Evolutionary conservation across 2,888 invertebrate genomes (phyloP), one percentile per base, ranked within the genome.

Genomic region (Diabrotica balteata): DNA sequence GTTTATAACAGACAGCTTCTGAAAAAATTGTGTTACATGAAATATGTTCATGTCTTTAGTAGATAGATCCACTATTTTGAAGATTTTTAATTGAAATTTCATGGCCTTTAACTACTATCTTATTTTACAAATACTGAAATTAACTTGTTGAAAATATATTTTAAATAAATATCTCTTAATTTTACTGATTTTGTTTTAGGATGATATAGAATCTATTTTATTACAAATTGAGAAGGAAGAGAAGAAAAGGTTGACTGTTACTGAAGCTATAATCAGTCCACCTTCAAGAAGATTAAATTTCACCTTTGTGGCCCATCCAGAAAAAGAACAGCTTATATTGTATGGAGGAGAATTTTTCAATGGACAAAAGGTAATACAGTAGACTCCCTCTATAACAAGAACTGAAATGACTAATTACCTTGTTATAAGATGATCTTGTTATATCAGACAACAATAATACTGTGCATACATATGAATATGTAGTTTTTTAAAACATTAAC

Each of bases 341-440:
- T 94, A 94, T 84, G 97, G 97, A 0, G 97, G 97, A 54, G 97
- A 97, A 85, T 95, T 92, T 79, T 94, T 91, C 80, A 91, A 96
- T 85, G 96, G 96, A 0, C 90, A 91, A 79, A 93, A 91, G 85
- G 93, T 92, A 17, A 17, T n/a, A n/a, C n/a, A n/a, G n/a, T n/a
- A n/a, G n/a, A n/a, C n/a, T n/a, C n/a, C n/a, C n/a, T n/a, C n/a
- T n/a, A n/a, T n/a, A n/a, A n/a, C n/a, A n/a, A n/a, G n/a, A n/a
- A n/a, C n/a, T n/a, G n/a, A n/a, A n/a, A n/a, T n/a, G n/a, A n/a
- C n/a, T n/a, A n/a, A n/a, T n/a, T n/a, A n/a, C n/a, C n/a, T n/a
- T n/a, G n/a, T n/a, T n/a, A n/a, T n/a, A n/a, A n/a, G n/a, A n/a
- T n/a, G n/a, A n/a, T n/a, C n/a, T n/a, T n/a, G n/a, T n/a, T n/a